Percentiles rank a stretch among this genome's conserved stretches.
Evolutionary conservation across 2,888 invertebrate genomes (phyloP).

Genomic region (Branchellion lobata): DNA sequence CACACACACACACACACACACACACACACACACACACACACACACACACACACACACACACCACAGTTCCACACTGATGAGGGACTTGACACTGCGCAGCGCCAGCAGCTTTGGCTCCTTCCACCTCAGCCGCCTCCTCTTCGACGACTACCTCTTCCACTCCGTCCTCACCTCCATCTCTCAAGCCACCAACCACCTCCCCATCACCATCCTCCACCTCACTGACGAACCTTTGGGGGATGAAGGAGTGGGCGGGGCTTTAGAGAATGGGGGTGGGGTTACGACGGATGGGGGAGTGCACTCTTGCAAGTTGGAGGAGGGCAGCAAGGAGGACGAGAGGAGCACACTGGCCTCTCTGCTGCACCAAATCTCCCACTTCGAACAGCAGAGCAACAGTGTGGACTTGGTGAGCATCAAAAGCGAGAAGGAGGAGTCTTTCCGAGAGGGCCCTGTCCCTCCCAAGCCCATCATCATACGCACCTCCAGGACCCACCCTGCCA

Average conservation of each 20-base stretch:
- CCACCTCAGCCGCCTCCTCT: constrained; percentile 91
- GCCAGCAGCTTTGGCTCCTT: constrained; percentile 98
- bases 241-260: too few species aligned
- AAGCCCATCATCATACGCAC: not conserved
- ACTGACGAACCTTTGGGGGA: too few species aligned
- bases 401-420: too few species aligned
- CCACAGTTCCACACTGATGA: constrained; percentile 88
- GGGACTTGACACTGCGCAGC: constrained; percentile 90
- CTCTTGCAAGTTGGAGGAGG: not conserved
- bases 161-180: constrained; percentile 95
- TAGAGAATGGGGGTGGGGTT: too few species aligned
- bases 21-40: not conserved
- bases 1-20: not conserved
- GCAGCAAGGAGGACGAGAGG: not conserved
- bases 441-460: too few species aligned
- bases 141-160: constrained; percentile 99
- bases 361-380: too few species aligned
- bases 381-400: too few species aligned
- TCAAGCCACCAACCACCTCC: constrained; percentile 81
- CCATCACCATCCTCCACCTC: constrained; percentile 80
- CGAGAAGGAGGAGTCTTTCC: too few species aligned
- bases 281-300: too few species aligned
- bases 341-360: too few species aligned
- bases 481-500: not conserved
- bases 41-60: not conserved